Base-by-base conservation (phyloP, 2,113 vertebrate genomes). In the Sinocyclocheilus anshuiensis region DNA sequence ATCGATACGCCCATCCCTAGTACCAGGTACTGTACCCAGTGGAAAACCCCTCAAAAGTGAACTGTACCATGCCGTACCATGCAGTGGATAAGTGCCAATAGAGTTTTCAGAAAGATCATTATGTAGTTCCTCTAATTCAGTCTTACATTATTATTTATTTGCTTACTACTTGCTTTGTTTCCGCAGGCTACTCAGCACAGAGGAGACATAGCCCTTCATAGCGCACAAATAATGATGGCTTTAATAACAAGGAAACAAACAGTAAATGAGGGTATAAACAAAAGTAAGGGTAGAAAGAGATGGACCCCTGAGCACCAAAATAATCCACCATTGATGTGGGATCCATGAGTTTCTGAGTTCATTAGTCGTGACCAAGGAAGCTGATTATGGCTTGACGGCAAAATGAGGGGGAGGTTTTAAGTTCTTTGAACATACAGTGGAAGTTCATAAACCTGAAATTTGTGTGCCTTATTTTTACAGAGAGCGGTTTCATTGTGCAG, bases 111-210 rank as follows among this genome's bases (percentile, higher is more conserved):
- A 76, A 76, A 26, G 42, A 76, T 50, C 3, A 76, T 76, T 50
- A 26, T 29, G 24, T 6, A 29, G 24, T 67, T 67, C 24, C 63
- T 67, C 12, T 67, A 29, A 67, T 29, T 67, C n/a, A 29, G 33
- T 72, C 33, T 36, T 57, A 12, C 26, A 33, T 78, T 67, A 10
- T 67, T 67, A 6, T 67, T 29, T 50, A 76, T 48, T 77, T 77
- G 76, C 76, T 77, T 33, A 77, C 76, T 77, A 26, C 76, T 77
- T 55, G 50, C 76, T 81, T 67, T 81, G 59, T 48, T 81, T 81
- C 48, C n/a, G 6, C 61, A 81, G 79, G 61, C n/a, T 48, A 42
- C 57, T 80, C 57, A 80, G 29, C 20, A 63, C 57, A 80, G n/a
- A 76, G 72, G 72, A 76, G 39, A 63, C 57, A 42, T 45, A 61